phyloP scores from a whole-genome alignment of 2,797 vertebrate genomes.

The Acipenser transmontanus region DNA sequence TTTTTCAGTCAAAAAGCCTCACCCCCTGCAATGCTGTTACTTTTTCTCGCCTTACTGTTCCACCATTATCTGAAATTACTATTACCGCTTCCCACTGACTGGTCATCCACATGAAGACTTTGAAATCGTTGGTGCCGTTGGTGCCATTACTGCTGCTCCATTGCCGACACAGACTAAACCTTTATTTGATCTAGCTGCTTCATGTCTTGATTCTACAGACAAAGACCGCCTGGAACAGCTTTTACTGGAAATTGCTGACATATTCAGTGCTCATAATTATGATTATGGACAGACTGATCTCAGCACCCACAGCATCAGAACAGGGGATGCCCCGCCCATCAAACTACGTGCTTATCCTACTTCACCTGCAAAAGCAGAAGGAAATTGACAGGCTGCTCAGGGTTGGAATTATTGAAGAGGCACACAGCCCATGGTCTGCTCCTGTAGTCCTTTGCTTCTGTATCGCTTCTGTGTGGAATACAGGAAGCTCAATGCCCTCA shows the following conservation, averaged over 20 bases:
- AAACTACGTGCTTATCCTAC: background rate
- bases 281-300: too few relatives aligned
- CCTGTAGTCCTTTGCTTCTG: background rate
- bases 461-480: conserved; percentile 13
- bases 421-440: too few relatives aligned
- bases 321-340: too few relatives aligned
- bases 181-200: too few relatives aligned
- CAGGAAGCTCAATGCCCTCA: background rate
- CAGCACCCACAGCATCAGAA: too few relatives aligned
- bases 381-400: conserved; percentile 10
- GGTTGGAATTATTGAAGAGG: background rate
- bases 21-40: background rate
- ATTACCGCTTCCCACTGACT: background rate
- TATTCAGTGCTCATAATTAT: too few relatives aligned
- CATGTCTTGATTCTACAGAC: too few relatives aligned
- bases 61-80: conserved; percentile 9
- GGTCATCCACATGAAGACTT: conserved; percentile 6
- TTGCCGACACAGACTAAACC: too few relatives aligned
- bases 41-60: background rate
- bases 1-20: background rate
- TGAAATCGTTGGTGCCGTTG: background rate
- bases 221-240: too few relatives aligned
- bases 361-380: background rate
- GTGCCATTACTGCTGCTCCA: too few relatives aligned
- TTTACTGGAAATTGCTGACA: too few relatives aligned